These are phyloP conservation scores for Malthinus seriepunctatus DNA, from an alignment of 2,888 invertebrate genomes.

Conservation along the genomic window DNA sequence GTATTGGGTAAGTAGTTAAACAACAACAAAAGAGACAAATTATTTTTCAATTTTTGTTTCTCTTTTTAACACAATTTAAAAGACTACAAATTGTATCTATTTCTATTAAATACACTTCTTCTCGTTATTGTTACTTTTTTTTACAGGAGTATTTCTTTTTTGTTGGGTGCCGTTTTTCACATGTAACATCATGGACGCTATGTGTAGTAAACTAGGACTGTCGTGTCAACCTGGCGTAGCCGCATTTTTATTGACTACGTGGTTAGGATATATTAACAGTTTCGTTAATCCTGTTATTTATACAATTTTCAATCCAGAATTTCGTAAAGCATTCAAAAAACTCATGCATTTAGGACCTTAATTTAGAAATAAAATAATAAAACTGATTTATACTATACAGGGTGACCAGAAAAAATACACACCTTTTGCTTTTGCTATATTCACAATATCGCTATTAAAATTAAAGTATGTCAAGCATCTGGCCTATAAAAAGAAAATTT, in stretches of 20 bases:
- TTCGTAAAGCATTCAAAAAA: constrained; percentile 96
- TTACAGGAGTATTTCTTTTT: constrained; percentile 90
- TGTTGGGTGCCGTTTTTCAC: constrained; percentile 99
- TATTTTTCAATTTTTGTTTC: constrained; percentile 1
- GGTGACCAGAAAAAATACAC: too few species aligned
- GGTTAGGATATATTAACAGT: constrained; percentile 98
- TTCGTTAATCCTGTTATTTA: constrained; percentile 93
- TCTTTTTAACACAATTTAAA: background rate
- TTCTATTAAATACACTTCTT: background rate
- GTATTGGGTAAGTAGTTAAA: constrained; percentile 81
- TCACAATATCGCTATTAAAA: too few species aligned
- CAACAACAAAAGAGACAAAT: background rate
- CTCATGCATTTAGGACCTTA: constrained; percentile 71
- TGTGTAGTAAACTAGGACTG: constrained; percentile 84
- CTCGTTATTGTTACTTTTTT: too few species aligned
- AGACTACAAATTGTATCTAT: background rate
- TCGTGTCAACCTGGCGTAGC: constrained; percentile 84
- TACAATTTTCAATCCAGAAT: constrained; percentile 96
- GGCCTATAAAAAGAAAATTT: too few species aligned
- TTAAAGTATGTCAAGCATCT: too few species aligned
- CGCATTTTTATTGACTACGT: constrained; percentile 92
- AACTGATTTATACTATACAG: background rate
- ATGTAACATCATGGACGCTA: constrained; percentile 95
- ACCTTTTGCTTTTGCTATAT: too few species aligned
- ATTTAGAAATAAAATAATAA: background rate